Conservation (phyloP, 2,797 vertebrate genomes). For the Buphagus erythrorhynchus region DNA sequence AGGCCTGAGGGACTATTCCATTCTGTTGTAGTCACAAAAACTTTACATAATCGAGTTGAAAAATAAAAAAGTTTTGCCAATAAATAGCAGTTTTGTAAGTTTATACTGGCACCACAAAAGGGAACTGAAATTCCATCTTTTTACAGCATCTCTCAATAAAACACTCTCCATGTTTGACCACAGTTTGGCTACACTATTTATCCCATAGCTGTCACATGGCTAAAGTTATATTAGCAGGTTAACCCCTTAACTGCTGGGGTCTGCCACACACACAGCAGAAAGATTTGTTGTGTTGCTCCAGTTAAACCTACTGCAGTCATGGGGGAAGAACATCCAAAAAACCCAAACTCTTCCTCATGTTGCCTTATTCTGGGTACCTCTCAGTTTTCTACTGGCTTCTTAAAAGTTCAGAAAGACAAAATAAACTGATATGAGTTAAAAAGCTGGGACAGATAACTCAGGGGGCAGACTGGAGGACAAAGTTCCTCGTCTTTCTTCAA, state of each 20-base stretch:
- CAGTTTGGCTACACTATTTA: background rate
- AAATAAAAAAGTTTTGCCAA: background rate
- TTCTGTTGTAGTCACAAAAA: background rate
- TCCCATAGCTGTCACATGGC: background rate
- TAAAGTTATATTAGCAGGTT: background rate
- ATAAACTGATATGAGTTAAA: background rate
- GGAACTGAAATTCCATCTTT: slow-evolving; percentile 30
- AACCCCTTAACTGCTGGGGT: background rate
- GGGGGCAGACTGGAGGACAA: background rate
- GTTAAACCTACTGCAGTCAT: background rate
- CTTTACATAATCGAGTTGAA: background rate
- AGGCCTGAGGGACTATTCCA: background rate
- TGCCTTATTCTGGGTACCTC: background rate
- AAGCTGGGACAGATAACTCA: background rate
- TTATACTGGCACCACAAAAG: slow-evolving; percentile 19
- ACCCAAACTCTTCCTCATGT: background rate
- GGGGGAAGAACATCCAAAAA: background rate
- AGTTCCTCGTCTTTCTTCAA: background rate
- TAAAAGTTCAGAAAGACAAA: background rate
- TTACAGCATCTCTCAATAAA: slow-evolving; percentile 3
- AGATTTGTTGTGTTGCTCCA: background rate
- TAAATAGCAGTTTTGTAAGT: background rate
- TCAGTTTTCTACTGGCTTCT: background rate
- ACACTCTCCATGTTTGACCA: background rate
- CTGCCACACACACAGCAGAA: background rate